Percentiles rank a stretch among this genome's conserved stretches.
phyloP scores from a whole-genome alignment of 1,140 invertebrate species.

The Aleiodes sp. region DNA sequence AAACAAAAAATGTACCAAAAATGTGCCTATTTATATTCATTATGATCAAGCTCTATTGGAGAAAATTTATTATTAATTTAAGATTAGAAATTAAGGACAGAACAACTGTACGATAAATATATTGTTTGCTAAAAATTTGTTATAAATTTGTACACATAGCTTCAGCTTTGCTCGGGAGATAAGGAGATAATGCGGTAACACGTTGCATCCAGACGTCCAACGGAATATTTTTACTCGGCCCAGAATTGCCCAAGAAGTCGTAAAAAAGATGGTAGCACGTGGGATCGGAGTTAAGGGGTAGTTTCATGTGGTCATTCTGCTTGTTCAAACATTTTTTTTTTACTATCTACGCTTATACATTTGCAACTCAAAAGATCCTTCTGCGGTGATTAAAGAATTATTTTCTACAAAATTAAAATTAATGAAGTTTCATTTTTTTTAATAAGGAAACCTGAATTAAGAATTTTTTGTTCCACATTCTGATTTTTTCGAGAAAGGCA shows the following conservation, averaged over 20 bases:
- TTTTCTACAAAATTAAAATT: too few relatives aligned
- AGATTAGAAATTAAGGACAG: slow-evolving; percentile 24
- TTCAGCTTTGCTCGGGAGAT: slow-evolving; percentile 26
- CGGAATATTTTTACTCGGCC: slow-evolving; percentile 36
- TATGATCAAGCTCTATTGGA: neutral
- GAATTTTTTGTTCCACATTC: too few relatives aligned
- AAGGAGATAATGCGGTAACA: slow-evolving; percentile 24
- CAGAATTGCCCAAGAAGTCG: slow-evolving; percentile 5
- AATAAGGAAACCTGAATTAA: too few relatives aligned
- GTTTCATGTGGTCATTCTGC: slow-evolving; percentile 10
- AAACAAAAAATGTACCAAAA: neutral
- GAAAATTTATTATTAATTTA: slow-evolving; percentile 45
- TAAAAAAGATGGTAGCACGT: slow-evolving; percentile 14
- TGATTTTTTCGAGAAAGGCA: too few relatives aligned
- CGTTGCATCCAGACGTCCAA: slow-evolving; percentile 24
- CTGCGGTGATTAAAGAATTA: too few relatives aligned
- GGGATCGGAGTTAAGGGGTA: neutral
- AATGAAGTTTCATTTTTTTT: too few relatives aligned
- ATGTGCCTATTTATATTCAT: slow-evolving; percentile 43
- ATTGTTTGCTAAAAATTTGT: slow-evolving; percentile 37
- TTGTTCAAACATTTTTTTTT: slow-evolving; percentile 15
- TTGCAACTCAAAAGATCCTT: too few relatives aligned
- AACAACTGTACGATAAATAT: slow-evolving; percentile 41
- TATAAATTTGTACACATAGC: neutral
- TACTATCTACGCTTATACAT: neutral